Conservation (phyloP, 1,140 invertebrate genomes). For the Hestina assimilis region DNA sequence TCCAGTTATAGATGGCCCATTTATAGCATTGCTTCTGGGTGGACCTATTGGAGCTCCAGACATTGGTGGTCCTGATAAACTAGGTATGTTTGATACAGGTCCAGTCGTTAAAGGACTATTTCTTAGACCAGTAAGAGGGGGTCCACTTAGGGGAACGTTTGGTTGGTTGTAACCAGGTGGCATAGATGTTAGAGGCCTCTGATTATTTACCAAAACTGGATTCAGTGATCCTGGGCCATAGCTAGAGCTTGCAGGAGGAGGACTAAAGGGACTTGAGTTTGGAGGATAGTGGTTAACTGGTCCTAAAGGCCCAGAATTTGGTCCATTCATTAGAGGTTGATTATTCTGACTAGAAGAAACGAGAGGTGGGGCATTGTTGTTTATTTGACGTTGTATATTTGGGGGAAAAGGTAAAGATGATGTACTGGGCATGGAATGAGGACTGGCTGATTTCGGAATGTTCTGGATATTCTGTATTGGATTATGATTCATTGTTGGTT, state of each 20-base stretch:
- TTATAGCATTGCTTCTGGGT: constrained; percentile 28
- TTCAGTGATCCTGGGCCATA: constrained; percentile 35
- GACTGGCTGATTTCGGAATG: constrained; percentile 44
- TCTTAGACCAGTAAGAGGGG: constrained; percentile 30
- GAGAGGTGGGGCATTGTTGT: constrained; percentile 71
- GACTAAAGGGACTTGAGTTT: constrained; percentile 42
- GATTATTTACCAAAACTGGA: constrained; percentile 27
- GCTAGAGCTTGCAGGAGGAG: constrained; percentile 28
- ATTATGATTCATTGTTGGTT: constrained; percentile 38
- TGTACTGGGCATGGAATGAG: constrained; percentile 33
- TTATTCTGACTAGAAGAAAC: constrained; percentile 66
- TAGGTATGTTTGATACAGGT: constrained; percentile 6
- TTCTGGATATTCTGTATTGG: constrained; percentile 42
- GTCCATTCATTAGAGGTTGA: constrained; percentile 61
- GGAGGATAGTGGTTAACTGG: constrained; percentile 40
- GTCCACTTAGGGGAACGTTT: constrained; percentile 43
- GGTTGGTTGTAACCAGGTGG: constrained; percentile 38
- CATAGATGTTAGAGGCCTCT: constrained; percentile 32
- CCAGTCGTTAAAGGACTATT: constrained; percentile 34
- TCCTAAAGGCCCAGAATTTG: constrained; percentile 26
- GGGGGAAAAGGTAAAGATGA: constrained; percentile 44
- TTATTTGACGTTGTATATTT: constrained; percentile 64
- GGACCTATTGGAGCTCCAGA: constrained; percentile 34
- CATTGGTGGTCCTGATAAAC: constrained; percentile 1
- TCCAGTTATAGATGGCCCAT: constrained; percentile 37